Evolutionary conservation across 2,888 invertebrate species (phyloP), one percentile per base, ranked within the genome.

Genomic region (Alsophila aescularia): DNA sequence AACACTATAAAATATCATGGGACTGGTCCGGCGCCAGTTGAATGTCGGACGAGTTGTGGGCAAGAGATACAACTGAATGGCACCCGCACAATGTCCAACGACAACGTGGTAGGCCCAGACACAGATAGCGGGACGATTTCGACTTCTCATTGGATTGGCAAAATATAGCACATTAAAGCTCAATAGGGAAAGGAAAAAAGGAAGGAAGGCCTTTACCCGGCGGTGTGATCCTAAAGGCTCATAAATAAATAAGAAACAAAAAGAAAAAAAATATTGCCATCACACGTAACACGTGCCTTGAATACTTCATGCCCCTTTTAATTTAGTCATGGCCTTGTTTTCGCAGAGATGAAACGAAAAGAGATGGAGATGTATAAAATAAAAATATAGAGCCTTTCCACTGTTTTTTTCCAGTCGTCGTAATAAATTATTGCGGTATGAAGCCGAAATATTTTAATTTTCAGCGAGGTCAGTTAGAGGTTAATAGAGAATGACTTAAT

Each of bases 251-350:
- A 32, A 32, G n/a, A 12, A 32, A 34, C 35, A 14, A 1, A 35
- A 10, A 2, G 27, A 1, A 14, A 15, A 5, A 8, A 10, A 32
- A 44, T n/a, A 53, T 36, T 14, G 15, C 27, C 14, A 4, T 5
- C 2, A 58, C 12, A 63, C 56, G 53, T 57, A 68, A 66, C 61
- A 24, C 35, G 15, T 45, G 45, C 35, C 7, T 13, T 0, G 14
- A 40, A 48, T 48, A 39, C 49, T 59, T 60, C 21, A 43, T 37
- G 50, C 47, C 57, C 40, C 14, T 68, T 71, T 70, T 70, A 70
- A 71, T 70, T 67, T 63, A 48, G 51, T 64, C 66, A 57, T 51
- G 39, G 59, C 29, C 49, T 60, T 63, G 55, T 62, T 61, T 66
- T 54, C 16, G 5, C 42, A 21, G 52, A 34, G 41, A 58, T 57